Base-by-base conservation (phyloP, 2,888 invertebrate genomes). In the Netelia virgata region DNA sequence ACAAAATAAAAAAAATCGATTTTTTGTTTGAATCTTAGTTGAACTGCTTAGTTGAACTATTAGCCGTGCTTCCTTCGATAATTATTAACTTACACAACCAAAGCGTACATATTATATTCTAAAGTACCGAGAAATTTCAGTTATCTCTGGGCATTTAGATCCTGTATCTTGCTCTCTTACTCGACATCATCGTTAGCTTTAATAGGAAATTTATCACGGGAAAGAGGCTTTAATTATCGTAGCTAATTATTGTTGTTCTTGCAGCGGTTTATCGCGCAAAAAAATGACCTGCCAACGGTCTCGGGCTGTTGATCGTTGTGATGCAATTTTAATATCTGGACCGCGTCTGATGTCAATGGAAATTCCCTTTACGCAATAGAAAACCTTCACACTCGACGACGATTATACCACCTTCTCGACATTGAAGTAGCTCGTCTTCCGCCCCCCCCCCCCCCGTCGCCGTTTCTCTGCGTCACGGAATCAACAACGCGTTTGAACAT, bases 321-420 rank as follows among this genome's bases (percentile, higher is more conserved):
- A 73, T 73, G 73, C 23, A 73, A 50, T 70, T 70, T 61, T 10
- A 50, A 50, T 69, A 16, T 23, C 16, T 50, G 11, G 41, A 61
- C 20, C 20, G 66, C 41, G 41, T 23, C 20, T 47, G 68, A 6
- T n/a, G 36, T 23, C 10, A 57, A 80, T 68, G 59, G 43, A 74
- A 80, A 80, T 68, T 73, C 63, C 47, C 66, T 72, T 73, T 61
- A 68, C 74, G 74, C 74, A 74, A 80, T 61, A 72, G 16, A 9
- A 20, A 36, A 18, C 20, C 66, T 74, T 53, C 63, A 2, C 10
- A 18, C 10, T 11, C 10, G 18, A 23, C 10, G 16, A 50, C 41
- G 74, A 55, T 79, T 47, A 16, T 72, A 43, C n/a, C 10, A 74
- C 68, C 59, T 23, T 68, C 74, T 80, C 74, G 80, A 74, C 80